Base-by-base conservation (phyloP, 2,888 invertebrate genomes). In the Coronaproctus castanopsis region DNA sequence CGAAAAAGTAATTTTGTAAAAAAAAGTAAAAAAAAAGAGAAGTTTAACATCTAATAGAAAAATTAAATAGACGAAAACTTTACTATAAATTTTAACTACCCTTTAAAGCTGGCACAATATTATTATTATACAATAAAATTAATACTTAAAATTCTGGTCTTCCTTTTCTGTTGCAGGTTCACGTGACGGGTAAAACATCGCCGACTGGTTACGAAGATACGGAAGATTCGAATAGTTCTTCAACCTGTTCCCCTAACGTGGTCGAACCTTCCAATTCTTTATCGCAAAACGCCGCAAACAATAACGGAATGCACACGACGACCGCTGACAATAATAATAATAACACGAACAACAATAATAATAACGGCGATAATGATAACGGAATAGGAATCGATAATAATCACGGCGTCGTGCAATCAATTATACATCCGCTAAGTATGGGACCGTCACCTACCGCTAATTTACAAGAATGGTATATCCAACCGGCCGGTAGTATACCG, bases 191-290 rank as follows among this genome's bases (percentile, higher is more conserved):
- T 22, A 82, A 82, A 69, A 78, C 78, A 22, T 76, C 80, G 55
- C 62, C 63, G 23, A 57, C 57, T 20, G 78, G 80, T 65, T 77
- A 80, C 57, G 88, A 87, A 72, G 91, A 90, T 71, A 87, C 86
- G 52, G 90, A 90, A 71, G 88, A 88, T 70, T 87, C 87, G 63
- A 83, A 81, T 71, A 85, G 85, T 60, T 85, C 84, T 1, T 78
- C 78, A 63, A 84, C 83, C 58, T 83, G 82, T 63, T 83, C 82
- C 69, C 80, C 83, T 67, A 82, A 82, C 65, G 83, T 83, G 55
- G 80, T 80, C 24, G 80, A 66, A 24, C 36, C 36, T 36, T 8
- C 36, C 8, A 5, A 36, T 36, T 36, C 36, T 5, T 36, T 36
- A 36, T 36, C 36, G 36, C n/a, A n/a, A n/a, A n/a, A n/a, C n/a